Conservation (phyloP, 2,888 invertebrate genomes). For the Archips xylosteana region DNA sequence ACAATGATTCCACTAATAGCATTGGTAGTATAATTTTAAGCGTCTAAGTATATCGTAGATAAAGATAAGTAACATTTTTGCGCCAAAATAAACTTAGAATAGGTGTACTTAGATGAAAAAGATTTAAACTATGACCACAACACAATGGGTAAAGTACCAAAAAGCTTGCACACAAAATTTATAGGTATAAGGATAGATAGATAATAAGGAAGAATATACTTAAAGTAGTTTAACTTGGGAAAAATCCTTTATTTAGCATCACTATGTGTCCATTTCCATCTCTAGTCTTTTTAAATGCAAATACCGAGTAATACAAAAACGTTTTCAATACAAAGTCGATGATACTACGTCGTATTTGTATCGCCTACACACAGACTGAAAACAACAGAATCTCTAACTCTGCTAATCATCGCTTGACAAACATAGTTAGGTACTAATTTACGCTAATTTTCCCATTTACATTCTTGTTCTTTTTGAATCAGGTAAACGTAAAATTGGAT, state of each 20-base stretch:
- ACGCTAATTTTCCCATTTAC: constrained; percentile 20
- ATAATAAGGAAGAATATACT: too few species aligned
- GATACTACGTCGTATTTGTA: background rate
- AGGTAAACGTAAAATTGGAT: background rate
- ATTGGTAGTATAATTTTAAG: too few species aligned
- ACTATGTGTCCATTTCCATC: too few species aligned
- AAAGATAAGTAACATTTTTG: background rate
- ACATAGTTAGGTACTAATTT: constrained; percentile 26
- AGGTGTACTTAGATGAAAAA: too few species aligned
- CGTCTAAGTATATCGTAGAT: background rate
- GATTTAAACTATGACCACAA: too few species aligned
- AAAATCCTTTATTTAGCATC: too few species aligned
- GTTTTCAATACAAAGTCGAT: background rate
- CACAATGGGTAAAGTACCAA: too few species aligned
- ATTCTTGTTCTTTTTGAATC: constrained; percentile 3
- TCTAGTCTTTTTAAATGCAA: background rate
- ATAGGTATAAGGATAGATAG: too few species aligned
- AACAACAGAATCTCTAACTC: constrained; percentile 2
- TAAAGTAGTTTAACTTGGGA: too few species aligned
- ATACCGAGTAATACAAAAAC: background rate
- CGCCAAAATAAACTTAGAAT: too few species aligned
- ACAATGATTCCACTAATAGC: background rate
- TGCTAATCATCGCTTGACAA: constrained; percentile 19
- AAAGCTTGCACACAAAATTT: too few species aligned
- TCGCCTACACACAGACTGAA: background rate